A percentile compares a stretch with the other conserved stretches of the same genome.
These are phyloP conservation scores for Amphipoea lucens DNA, from an alignment of 2,888 invertebrate genomes.

Conservation along the genomic window DNA sequence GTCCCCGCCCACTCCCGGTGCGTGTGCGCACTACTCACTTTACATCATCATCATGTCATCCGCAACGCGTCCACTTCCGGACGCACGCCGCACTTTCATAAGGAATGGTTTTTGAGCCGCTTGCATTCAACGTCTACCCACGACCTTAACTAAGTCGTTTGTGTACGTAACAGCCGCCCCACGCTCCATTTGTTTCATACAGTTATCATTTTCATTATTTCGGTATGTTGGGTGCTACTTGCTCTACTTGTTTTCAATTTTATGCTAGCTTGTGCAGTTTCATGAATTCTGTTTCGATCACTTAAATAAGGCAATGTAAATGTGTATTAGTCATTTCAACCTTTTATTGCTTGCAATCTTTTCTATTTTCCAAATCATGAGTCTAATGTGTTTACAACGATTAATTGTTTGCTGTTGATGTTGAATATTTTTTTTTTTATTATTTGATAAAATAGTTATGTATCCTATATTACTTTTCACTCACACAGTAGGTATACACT, in stretches of 20 bases:
- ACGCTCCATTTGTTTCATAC: slow-evolving; percentile 39
- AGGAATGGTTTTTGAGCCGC: slow-evolving; percentile 43
- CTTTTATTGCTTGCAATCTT: slow-evolving; percentile 19
- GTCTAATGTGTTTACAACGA: neutral
- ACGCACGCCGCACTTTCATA: slow-evolving; percentile 34
- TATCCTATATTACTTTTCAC: neutral
- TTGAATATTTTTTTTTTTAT: neutral
- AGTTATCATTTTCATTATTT: slow-evolving; percentile 27
- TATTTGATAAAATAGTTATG: neutral
- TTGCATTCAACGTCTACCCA: slow-evolving; percentile 33
- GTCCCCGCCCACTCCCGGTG: slow-evolving; percentile 76
- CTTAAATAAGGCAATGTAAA: slow-evolving; percentile 5
- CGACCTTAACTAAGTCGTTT: slow-evolving; percentile 29
- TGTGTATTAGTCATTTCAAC: neutral
- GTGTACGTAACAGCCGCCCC: slow-evolving; percentile 28
- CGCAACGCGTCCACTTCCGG: slow-evolving; percentile 31
- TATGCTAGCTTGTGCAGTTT: slow-evolving; percentile 27
- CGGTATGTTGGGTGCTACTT: slow-evolving; percentile 21
- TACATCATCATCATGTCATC: slow-evolving; percentile 42
- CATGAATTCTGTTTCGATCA: slow-evolving; percentile 4
- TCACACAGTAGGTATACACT: neutral
- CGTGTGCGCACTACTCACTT: slow-evolving; percentile 73
- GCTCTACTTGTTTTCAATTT: slow-evolving; percentile 5
- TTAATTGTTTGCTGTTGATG: neutral
- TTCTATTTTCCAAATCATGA: neutral